These are phyloP conservation scores for Gymnothorax reevesii DNA, from an alignment of 2,797 vertebrate species.

Conservation along the genomic window DNA sequence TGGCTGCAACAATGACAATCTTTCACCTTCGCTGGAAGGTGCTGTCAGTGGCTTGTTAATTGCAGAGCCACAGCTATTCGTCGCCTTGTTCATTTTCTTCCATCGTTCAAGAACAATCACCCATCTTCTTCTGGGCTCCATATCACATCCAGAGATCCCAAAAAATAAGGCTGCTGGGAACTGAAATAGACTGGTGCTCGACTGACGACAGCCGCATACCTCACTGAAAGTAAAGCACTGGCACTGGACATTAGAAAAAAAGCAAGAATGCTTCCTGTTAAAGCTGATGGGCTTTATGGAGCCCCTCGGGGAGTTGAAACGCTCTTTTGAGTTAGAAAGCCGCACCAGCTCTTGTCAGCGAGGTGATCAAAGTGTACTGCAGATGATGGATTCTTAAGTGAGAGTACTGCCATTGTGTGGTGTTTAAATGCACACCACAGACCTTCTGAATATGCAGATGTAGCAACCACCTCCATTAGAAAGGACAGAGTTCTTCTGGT, in stretches of 20 bases:
- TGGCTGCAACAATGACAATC: conserved; percentile 67
- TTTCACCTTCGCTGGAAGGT: conserved; percentile 66
- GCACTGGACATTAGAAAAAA: not conserved
- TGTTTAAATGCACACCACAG: conserved; percentile 46
- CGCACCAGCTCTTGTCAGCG: conserved; percentile 50
- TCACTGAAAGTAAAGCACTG: not conserved
- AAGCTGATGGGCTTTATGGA: conserved; percentile 17
- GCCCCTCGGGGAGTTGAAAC: not conserved
- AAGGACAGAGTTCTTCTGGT: not conserved
- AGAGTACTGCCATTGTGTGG: conserved; percentile 39
- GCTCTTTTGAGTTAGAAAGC: conserved; percentile 47
- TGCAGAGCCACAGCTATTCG: conserved; percentile 50
- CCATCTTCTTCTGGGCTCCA: conserved; percentile 31
- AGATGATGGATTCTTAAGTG: conserved; percentile 47
- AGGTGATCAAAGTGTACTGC: conserved; percentile 57
- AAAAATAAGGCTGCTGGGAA: conserved; percentile 51
- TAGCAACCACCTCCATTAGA: not conserved
- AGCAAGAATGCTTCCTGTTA: not conserved
- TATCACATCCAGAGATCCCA: not conserved
- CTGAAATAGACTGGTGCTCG: conserved; percentile 56
- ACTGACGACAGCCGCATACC: not conserved
- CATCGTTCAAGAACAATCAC: conserved; percentile 46
- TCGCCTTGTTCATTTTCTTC: conserved; percentile 45
- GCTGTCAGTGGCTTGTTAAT: conserved; percentile 68
- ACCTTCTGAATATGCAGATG: conserved; percentile 51